Base-by-base conservation (phyloP, 2,113 vertebrate species). In the Notarius lentiginosus region DNA sequence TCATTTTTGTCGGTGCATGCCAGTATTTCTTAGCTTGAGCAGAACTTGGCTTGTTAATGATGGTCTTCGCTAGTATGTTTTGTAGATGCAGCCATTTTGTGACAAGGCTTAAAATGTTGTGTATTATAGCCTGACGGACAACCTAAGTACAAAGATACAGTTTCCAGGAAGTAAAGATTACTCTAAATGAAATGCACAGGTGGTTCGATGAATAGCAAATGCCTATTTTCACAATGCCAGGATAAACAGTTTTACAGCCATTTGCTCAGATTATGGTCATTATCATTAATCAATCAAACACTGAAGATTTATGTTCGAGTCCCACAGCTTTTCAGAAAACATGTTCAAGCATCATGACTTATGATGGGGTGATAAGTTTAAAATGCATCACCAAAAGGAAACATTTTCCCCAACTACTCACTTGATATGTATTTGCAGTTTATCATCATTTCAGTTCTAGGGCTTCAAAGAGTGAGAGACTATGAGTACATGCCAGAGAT, bases 351-450 rank as follows among this genome's bases (percentile, higher is more conserved):
- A 86, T 84, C 63, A 58, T 77, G 79, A 87, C 51, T 65, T 85
- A 88, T 83, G 34, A n/a, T 30, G 56, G 51, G 27, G 68, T 72
- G 89, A 91, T 89, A 75, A 84, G 82, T 84, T 88, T 85, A 84
- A 86, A 84, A 20, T 79, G 53, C 47, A 77, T 5, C 24, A 88
- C 85, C 77, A 89, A 55, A 68, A 77, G 18, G 87, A 88, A 90
- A 84, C 22, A 81, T 76, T 82, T 84, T 84, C 27, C 41, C 18
- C 60, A 68, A 82, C 73, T 85, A 89, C 86, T 89, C 82, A 79
- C 82, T 55, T 58, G 76, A 88, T 73, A 86, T 88, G 70, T 82
- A 88, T 90, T 88, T 88, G 87, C 84, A 89, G 88, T 87, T 83
- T 85, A 84, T 81, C 83, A 90, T 77, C 55, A 90, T 86, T 89